A percentile compares a stretch with the other conserved stretches of the same genome.
Conservation (phyloP, 2,797 vertebrate genomes). For the Oreochromis mossambicus region DNA sequence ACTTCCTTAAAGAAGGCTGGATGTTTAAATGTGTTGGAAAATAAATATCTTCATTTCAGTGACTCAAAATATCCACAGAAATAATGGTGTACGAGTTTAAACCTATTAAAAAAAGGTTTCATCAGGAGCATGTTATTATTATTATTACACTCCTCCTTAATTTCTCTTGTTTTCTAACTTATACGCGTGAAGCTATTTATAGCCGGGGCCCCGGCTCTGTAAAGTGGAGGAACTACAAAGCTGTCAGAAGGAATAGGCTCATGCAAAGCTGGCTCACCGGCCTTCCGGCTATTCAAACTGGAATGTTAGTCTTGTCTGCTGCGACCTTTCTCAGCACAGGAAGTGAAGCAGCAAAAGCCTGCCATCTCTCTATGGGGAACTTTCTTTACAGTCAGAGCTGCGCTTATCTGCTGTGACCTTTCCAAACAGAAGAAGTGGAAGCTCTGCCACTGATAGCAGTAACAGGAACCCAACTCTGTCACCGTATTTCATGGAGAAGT, state of each 20-base stretch:
- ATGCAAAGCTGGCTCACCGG: constrained; percentile 35
- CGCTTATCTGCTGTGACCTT: constrained; percentile 47
- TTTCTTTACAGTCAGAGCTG: background rate
- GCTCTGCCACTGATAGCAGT: constrained; percentile 2
- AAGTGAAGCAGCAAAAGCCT: constrained; percentile 39
- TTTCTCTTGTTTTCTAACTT: background rate
- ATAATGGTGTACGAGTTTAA: background rate
- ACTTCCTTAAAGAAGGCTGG: background rate
- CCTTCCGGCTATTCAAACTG: constrained; percentile 68
- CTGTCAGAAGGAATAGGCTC: constrained; percentile 50
- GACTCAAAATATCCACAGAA: background rate
- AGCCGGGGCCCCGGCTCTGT: background rate
- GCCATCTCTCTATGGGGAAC: background rate
- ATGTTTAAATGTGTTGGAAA: background rate
- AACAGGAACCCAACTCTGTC: constrained; percentile 33
- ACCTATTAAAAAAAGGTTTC: background rate
- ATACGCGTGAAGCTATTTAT: constrained; percentile 15
- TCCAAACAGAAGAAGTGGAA: constrained; percentile 41
- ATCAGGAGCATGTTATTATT: background rate
- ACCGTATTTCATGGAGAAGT: constrained; percentile 1
- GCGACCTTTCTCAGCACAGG: constrained; percentile 61
- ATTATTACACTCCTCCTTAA: background rate
- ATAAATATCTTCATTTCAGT: background rate
- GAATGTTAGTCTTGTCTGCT: constrained; percentile 48
- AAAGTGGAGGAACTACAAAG: constrained; percentile 35